Evolutionary conservation across 2,113 vertebrate species (phyloP).

Genomic region (Atherinomorus stipes): DNA sequence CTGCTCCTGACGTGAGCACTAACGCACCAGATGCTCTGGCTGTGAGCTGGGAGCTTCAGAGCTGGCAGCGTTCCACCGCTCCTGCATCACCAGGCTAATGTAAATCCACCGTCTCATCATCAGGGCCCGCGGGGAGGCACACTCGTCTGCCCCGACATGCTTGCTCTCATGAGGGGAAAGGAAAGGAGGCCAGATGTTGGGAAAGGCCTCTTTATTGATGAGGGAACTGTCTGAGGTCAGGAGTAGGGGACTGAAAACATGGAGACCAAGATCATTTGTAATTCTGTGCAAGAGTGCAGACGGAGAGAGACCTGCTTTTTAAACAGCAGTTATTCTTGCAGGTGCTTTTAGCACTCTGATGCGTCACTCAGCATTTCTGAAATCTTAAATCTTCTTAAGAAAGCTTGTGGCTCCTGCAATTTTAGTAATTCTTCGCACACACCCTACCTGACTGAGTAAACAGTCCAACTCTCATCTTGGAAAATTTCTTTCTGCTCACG

Average conservation of each 20-base stretch:
- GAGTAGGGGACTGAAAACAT: conserved; percentile 47
- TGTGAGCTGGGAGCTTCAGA: conserved; percentile 31
- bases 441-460: not conserved
- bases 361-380: conserved; percentile 1
- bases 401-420: not conserved
- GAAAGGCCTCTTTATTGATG: conserved; percentile 27
- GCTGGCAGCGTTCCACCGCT: conserved; percentile 63
- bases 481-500: not conserved
- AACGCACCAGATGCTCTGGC: conserved; percentile 64
- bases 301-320: not conserved
- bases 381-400: not conserved
- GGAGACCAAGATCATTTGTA: conserved; percentile 37
- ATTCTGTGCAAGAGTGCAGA: conserved; percentile 29
- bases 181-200: conserved; percentile 55
- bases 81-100: conserved; percentile 62
- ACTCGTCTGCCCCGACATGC: conserved; percentile 58
- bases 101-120: conserved; percentile 68
- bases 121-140: conserved; percentile 39
- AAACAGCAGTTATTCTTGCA: conserved; percentile 3
- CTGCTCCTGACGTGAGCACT: conserved; percentile 42
- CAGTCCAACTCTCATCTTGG: not conserved
- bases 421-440: not conserved
- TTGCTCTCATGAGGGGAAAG: conserved; percentile 23
- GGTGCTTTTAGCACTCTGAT: not conserved
- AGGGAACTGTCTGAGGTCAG: conserved; percentile 47